phyloP scores from a whole-genome alignment of 2,888 invertebrate species.

The Mesopsocus fuscifrons region DNA sequence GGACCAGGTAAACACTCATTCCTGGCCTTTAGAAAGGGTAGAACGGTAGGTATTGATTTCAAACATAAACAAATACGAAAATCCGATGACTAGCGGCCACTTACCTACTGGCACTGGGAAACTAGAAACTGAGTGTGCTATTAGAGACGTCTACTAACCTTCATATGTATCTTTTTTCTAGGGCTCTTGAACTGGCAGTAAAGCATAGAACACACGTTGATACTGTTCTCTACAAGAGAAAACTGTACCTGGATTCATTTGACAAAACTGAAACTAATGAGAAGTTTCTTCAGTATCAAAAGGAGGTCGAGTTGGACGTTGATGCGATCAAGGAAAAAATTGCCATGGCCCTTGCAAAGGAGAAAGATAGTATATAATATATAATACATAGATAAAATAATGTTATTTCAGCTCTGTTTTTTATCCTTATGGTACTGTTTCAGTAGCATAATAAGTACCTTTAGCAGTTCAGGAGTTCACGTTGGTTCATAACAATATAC shows the following conservation, averaged over 20 bases:
- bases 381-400: not conserved
- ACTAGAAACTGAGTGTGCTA: too few relatives aligned
- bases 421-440: too few relatives aligned
- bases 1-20: conserved; percentile 43
- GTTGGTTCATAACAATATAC: too few relatives aligned
- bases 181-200: conserved; percentile 52
- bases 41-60: too few relatives aligned
- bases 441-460: too few relatives aligned
- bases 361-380: conserved; percentile 19
- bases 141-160: too few relatives aligned
- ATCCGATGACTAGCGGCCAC: too few relatives aligned
- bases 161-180: conserved; percentile 21
- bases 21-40: too few relatives aligned
- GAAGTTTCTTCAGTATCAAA: conserved; percentile 29
- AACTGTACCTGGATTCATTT: conserved; percentile 38
- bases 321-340: conserved; percentile 29
- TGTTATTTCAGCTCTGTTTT: not conserved
- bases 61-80: too few relatives aligned
- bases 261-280: conserved; percentile 36
- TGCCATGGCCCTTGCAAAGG: conserved; percentile 23
- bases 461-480: too few relatives aligned
- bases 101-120: too few relatives aligned
- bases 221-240: conserved; percentile 45
- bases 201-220: conserved; percentile 54
- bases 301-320: conserved; percentile 27